Evolutionary conservation across 2,888 invertebrate species (phyloP), one percentile per base, ranked within the genome.

Genomic region (Agonopterix heracliana): DNA sequence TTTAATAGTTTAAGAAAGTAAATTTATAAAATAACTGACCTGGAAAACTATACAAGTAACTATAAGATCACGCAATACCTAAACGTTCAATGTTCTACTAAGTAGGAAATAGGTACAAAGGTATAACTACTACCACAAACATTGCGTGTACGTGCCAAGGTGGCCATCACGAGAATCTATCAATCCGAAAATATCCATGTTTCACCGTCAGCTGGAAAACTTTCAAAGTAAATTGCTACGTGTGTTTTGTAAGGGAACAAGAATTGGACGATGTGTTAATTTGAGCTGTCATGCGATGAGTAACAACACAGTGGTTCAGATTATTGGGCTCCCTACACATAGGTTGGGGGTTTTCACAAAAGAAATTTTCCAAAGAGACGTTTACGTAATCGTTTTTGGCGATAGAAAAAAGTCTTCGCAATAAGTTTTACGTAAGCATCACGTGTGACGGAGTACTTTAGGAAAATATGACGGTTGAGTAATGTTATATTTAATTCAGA

Each of bases 241-340:
- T 47, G 38, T 46, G 11, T 12, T 10, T 38, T 17, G 26, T 9
- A 7, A 63, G 61, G 65, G 66, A 49, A 53, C 55, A 56, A 50
- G 53, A 64, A 64, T 68, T 66, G 67, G 63, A 66, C 70, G 78
- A 84, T 73, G 85, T 85, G 84, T 84, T 86, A 86, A 87, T 87
- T 85, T 78, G 64, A 57, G 61, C 74, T 78, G 86, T 84, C 85
- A 87, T 87, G 86, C 85, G 74, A 87, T 81, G 81, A 79, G 74
- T 70, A 67, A 74, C 69, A 71, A 71, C 66, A 68, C 66, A 68
- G 63, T 69, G 64, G n/a, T 66, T 62, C 56, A 59, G 53, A 60
- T 66, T 65, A 67, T 59, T 60, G 54, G 69, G 70, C 62, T 54
- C 61, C 53, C 55, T 55, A 64, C 59, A 63, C 38, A 26, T 26